Conservation (phyloP, 2,888 invertebrate species). For the Torymus aiolomorphi region DNA sequence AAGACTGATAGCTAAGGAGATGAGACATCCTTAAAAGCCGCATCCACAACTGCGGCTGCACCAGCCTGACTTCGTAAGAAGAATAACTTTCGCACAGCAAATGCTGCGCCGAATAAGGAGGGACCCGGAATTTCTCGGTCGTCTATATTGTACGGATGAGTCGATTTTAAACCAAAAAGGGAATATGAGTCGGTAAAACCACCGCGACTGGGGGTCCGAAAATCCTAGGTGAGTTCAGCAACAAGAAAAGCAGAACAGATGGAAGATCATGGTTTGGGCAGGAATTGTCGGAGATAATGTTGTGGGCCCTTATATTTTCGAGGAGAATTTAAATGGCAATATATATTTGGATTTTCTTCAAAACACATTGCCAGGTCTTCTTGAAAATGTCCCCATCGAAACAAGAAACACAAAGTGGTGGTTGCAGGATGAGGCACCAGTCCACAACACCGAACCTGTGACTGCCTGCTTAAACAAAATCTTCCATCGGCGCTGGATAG, state of each 20-base stretch:
- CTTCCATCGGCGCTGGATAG: not conserved
- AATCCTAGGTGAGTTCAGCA: conserved; percentile 5
- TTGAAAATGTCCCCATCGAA: not conserved
- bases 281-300: not conserved
- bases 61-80: not conserved
- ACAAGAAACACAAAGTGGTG: not conserved
- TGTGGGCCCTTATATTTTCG: not conserved
- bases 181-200: not conserved
- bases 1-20: too few relatives aligned
- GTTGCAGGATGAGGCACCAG: not conserved
- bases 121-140: not conserved
- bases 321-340: not conserved
- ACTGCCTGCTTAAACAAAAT: not conserved
- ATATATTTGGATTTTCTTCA: not conserved
- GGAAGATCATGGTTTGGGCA: too few relatives aligned
- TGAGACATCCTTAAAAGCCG: too few relatives aligned
- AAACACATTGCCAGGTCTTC: not conserved
- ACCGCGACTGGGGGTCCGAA: not conserved
- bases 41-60: too few relatives aligned
- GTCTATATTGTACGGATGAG: not conserved
- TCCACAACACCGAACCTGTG: not conserved
- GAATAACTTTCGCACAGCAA: not conserved
- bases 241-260: too few relatives aligned
- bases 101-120: not conserved
- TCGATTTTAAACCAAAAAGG: not conserved